These are phyloP conservation scores for Melieria omissa DNA, from an alignment of 2,888 invertebrate species.

Conservation along the genomic window DNA sequence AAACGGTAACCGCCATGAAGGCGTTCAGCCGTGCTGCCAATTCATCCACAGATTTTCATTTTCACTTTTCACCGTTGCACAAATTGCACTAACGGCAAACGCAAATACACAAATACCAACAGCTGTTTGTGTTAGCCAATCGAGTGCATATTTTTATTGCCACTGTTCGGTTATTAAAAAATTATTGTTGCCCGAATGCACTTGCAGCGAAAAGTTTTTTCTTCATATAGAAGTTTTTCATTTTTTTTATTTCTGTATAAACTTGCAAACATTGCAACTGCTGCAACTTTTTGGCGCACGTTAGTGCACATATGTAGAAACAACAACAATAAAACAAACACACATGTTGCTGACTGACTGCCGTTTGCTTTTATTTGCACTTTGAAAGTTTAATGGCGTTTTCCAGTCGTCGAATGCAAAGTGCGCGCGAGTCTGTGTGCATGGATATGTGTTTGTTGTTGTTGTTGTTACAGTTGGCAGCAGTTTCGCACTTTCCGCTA, in stretches of 20 bases:
- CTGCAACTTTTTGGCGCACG: background rate
- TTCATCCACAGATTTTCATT: background rate
- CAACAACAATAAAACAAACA: conserved; percentile 34
- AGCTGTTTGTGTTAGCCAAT: conserved; percentile 21
- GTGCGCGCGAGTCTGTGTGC: background rate
- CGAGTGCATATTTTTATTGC: conserved; percentile 49
- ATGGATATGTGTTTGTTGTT: background rate
- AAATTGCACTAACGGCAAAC: background rate
- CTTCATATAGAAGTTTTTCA: background rate
- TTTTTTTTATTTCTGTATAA: background rate
- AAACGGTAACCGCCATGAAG: background rate
- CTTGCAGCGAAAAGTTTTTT: conserved; percentile 3
- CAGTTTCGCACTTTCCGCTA: background rate
- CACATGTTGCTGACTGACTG: conserved; percentile 47
- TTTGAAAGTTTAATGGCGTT: conserved; percentile 16
- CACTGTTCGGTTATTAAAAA: conserved; percentile 50
- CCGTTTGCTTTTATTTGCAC: conserved; percentile 20
- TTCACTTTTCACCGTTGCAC: background rate
- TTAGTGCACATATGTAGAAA: background rate
- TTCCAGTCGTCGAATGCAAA: background rate
- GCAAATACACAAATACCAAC: conserved; percentile 7
- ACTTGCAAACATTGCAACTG: background rate
- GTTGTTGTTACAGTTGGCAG: background rate
- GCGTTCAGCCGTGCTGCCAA: background rate
- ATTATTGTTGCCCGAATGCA: conserved; percentile 52